These are phyloP conservation scores for Nematolebias whitei DNA, from an alignment of 2,113 vertebrate genomes.

Conservation along the genomic window DNA sequence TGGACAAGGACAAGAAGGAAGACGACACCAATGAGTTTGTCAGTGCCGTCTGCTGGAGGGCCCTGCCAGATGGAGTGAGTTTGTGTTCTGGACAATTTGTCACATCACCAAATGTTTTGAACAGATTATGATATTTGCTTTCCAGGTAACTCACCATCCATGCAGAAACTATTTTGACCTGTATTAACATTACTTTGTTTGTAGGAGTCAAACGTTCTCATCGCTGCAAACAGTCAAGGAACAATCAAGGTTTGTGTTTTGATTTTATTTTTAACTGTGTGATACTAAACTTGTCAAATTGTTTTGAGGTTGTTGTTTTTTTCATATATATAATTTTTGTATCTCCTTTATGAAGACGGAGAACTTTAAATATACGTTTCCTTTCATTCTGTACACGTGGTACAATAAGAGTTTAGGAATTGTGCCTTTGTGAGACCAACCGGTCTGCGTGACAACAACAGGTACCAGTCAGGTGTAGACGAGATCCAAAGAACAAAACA, in stretches of 20 bases:
- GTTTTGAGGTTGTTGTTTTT: too few species aligned
- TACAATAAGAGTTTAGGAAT: too few species aligned
- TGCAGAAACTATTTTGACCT: not conserved
- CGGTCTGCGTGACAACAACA: too few species aligned
- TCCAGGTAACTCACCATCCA: not conserved
- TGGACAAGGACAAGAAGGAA: constrained; percentile 98
- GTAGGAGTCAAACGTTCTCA: constrained; percentile 97
- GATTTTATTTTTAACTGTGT: not conserved
- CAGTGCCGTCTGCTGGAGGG: constrained; percentile 98
- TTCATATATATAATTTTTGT: too few species aligned
- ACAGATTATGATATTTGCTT: not conserved
- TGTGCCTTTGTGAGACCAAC: too few species aligned
- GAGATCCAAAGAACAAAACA: too few species aligned
- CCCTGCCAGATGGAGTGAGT: constrained; percentile 94
- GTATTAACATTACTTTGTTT: not conserved
- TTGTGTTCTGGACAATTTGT: not conserved
- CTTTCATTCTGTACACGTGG: too few species aligned
- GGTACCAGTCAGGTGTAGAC: too few species aligned
- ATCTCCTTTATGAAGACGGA: too few species aligned
- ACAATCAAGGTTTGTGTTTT: constrained; percentile 95
- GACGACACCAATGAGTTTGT: constrained; percentile 99
- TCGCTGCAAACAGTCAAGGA: constrained; percentile 99
- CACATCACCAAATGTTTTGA: not conserved
- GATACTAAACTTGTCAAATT: too few species aligned
- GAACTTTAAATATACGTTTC: too few species aligned